Conservation (phyloP, 2,888 invertebrate species). For the Acholoe squamosa region DNA sequence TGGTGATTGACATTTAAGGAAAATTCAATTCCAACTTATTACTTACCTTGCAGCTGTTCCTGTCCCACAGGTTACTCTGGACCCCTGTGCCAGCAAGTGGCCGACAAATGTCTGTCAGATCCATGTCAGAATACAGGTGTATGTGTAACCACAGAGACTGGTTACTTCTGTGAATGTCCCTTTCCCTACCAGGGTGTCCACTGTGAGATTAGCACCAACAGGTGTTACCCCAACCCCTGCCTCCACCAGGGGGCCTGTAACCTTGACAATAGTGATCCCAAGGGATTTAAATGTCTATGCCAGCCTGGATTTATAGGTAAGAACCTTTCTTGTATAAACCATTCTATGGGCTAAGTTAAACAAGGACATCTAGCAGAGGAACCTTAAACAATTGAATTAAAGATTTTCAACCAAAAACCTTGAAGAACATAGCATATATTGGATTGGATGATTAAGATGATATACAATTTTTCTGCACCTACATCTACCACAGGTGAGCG, state of each 20-base stretch:
- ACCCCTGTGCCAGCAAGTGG: constrained; percentile 89
- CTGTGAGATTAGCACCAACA: constrained; percentile 90
- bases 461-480: neutral
- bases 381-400: no score
- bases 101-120: constrained; percentile 95
- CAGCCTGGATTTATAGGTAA: constrained; percentile 72
- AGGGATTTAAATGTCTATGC: constrained; percentile 77
- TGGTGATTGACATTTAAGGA: no score
- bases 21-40: no score
- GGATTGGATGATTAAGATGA: no score
- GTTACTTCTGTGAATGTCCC: constrained; percentile 91
- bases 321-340: neutral
- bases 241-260: constrained; percentile 76
- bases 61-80: constrained; percentile 75
- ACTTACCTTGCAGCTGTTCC: constrained; percentile 74
- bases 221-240: constrained; percentile 78
- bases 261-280: constrained; percentile 69
- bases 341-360: no score
- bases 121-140: constrained; percentile 94
- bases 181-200: constrained; percentile 89
- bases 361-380: no score
- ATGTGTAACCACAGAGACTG: constrained; percentile 67
- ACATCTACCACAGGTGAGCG: constrained; percentile 70
- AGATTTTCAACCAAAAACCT: no score
- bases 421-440: no score